phyloP scores from a whole-genome alignment of 1,140 invertebrate species.

The Camponotus floridanus region DNA sequence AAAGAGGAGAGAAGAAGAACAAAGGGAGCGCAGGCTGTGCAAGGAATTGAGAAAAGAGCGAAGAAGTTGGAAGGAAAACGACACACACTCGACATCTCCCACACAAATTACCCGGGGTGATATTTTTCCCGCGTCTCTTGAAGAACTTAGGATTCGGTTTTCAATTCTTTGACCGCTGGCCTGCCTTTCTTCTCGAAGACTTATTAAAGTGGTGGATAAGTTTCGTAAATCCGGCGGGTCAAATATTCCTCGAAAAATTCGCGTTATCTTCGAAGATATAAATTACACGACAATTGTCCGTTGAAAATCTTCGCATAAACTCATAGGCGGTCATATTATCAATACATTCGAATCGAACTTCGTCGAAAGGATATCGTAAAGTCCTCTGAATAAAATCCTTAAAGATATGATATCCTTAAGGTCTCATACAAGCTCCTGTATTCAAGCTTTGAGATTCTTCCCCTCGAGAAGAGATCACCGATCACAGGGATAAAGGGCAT shows the following conservation, averaged over 20 bases:
- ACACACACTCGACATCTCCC: constrained; percentile 77
- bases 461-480: constrained; percentile 36
- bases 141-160: constrained; percentile 77
- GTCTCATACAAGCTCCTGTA: not conserved
- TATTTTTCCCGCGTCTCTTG: constrained; percentile 68
- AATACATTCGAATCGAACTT: constrained; percentile 12
- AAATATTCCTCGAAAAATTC: constrained; percentile 62
- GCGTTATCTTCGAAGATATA: constrained; percentile 33
- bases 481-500: constrained; percentile 62
- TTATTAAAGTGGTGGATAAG: constrained; percentile 68
- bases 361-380: constrained; percentile 21
- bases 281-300: constrained; percentile 23
- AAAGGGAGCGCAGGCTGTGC: constrained; percentile 7
- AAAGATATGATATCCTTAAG: not conserved
- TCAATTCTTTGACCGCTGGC: constrained; percentile 71
- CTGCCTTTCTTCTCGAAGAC: not conserved
- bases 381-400: constrained; percentile 6
- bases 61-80: constrained; percentile 56
- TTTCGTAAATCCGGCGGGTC: constrained; percentile 66
- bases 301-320: constrained; percentile 55
- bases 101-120: constrained; percentile 79
- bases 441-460: constrained; percentile 36
- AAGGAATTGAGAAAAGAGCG: constrained; percentile 6
- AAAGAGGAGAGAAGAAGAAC: not conserved
- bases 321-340: constrained; percentile 14